These are phyloP conservation scores for Tautogolabrus adspersus DNA, from an alignment of 2,113 vertebrate genomes.

Conservation along the genomic window DNA sequence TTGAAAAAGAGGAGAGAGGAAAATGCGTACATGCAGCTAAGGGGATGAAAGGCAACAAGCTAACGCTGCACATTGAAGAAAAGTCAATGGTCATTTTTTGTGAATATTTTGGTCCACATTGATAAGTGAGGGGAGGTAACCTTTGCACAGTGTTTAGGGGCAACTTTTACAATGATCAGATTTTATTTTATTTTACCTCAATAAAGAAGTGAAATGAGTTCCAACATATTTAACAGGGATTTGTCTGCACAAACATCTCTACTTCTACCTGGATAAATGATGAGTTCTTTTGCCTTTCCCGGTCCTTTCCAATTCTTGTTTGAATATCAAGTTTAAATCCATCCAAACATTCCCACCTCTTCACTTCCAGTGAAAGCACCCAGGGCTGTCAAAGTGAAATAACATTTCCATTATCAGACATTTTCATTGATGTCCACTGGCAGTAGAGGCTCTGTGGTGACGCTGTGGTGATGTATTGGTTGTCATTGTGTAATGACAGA, in stretches of 20 bases:
- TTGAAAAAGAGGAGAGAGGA: too few relatives aligned
- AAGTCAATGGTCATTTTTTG: too few relatives aligned
- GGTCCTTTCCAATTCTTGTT: neutral
- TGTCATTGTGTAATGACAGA: conserved; percentile 59
- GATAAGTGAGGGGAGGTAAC: too few relatives aligned
- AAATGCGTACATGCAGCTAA: too few relatives aligned
- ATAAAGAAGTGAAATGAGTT: too few relatives aligned
- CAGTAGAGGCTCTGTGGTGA: conserved; percentile 1
- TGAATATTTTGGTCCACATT: too few relatives aligned
- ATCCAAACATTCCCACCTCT: conserved; percentile 17
- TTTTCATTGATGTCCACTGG: conserved; percentile 23
- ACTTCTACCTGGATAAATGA: neutral
- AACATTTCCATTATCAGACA: conserved; percentile 55
- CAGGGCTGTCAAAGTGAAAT: conserved; percentile 42
- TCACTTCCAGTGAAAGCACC: conserved; percentile 9
- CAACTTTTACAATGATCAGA: too few relatives aligned
- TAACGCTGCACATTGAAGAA: too few relatives aligned
- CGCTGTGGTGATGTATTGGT: conserved; percentile 56
- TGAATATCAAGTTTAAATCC: neutral
- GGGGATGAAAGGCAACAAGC: too few relatives aligned
- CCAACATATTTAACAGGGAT: too few relatives aligned
- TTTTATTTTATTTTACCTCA: too few relatives aligned
- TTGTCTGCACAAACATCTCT: neutral
- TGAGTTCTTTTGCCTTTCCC: neutral
- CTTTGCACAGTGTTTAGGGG: too few relatives aligned